These are phyloP conservation scores for Lycaon pictus DNA, from an alignment of 2,113 vertebrate genomes.

Conservation along the genomic window DNA sequence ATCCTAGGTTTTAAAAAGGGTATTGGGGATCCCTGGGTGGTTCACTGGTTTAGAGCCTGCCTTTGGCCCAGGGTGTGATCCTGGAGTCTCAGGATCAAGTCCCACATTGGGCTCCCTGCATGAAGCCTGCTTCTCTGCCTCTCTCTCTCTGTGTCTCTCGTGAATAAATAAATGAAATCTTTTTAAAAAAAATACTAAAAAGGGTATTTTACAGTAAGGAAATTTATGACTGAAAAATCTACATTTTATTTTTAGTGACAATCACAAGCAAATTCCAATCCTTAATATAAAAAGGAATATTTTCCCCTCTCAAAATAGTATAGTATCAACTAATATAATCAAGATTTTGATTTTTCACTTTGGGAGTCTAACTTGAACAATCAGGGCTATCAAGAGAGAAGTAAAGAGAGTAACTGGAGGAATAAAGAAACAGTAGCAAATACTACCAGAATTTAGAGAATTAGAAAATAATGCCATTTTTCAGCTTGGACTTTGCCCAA, in stretches of 20 bases:
- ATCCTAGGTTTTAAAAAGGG: conserved; percentile 21
- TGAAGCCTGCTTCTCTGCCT: too few relatives aligned
- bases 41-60: too few relatives aligned
- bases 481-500: not conserved
- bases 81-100: too few relatives aligned
- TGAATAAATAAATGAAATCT: too few relatives aligned
- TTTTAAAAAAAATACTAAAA: not conserved
- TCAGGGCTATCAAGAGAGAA: not conserved
- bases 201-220: not conserved
- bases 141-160: too few relatives aligned
- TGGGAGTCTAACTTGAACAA: conserved; percentile 22
- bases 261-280: conserved; percentile 2
- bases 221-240: conserved; percentile 50
- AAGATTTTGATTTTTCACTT: conserved; percentile 52
- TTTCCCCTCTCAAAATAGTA: conserved; percentile 42
- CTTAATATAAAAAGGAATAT: not conserved
- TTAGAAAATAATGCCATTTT: conserved; percentile 21
- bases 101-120: too few relatives aligned
- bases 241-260: conserved; percentile 56
- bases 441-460: conserved; percentile 60
- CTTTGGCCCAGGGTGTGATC: too few relatives aligned
- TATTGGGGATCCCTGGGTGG: not conserved
- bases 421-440: conserved; percentile 46
- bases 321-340: conserved; percentile 22
- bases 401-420: conserved; percentile 29